Evolutionary conservation across 1,140 invertebrate species (phyloP).

Genomic region (Drosophila auraria): DNA sequence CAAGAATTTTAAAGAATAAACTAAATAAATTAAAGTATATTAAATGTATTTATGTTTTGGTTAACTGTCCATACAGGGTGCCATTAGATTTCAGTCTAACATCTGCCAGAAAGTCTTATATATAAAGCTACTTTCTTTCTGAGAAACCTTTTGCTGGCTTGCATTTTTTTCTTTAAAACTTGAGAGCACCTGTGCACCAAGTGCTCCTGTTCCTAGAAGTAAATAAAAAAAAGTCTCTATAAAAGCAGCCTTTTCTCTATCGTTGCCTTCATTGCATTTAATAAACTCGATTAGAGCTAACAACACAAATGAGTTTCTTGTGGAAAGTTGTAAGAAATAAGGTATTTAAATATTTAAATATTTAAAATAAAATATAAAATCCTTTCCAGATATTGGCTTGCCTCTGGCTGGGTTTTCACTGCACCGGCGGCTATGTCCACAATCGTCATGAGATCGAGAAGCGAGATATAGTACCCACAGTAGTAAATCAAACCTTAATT

Average conservation of each 20-base stretch:
- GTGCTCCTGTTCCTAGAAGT: neutral
- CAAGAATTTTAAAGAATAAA: too few relatives aligned
- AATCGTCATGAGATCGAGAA: conserved; percentile 6
- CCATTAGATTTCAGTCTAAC: neutral
- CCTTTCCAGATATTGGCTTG: neutral
- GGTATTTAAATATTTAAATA: neutral
- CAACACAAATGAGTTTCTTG: conserved; percentile 1
- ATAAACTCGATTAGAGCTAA: neutral
- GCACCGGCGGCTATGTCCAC: neutral
- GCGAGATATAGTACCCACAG: neutral
- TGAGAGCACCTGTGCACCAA: conserved; percentile 5
- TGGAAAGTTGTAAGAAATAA: conserved; percentile 14
- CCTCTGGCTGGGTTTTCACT: neutral
- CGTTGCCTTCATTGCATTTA: conserved; percentile 3
- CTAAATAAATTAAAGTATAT: too few relatives aligned
- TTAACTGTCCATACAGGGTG: too few relatives aligned
- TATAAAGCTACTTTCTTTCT: neutral
- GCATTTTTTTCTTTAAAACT: neutral
- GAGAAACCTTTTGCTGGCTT: neutral
- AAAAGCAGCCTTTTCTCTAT: neutral
- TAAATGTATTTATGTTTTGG: too few relatives aligned
- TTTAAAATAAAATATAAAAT: neutral
- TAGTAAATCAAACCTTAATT: neutral
- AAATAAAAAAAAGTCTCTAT: neutral
- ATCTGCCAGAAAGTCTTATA: neutral